Conservation (phyloP, 2,888 invertebrate species). For the Epirrita christyi region DNA sequence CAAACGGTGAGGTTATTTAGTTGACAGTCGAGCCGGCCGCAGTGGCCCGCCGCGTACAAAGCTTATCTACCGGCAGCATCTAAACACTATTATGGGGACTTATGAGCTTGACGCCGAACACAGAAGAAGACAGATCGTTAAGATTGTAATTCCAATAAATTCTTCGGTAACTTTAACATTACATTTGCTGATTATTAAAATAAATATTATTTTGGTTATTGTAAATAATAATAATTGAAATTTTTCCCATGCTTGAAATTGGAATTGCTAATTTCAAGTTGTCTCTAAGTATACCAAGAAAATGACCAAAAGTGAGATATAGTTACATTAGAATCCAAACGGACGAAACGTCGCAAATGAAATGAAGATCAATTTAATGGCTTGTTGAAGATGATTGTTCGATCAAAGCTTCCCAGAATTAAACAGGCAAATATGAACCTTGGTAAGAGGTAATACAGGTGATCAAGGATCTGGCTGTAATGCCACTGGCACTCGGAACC, state of each 20-base stretch:
- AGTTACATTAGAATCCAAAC: constrained; percentile 31
- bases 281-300: no score
- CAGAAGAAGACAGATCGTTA: constrained; percentile 60
- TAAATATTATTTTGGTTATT: no score
- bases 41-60: constrained; percentile 56
- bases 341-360: constrained; percentile 41
- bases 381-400: constrained; percentile 50
- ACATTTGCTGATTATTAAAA: neutral
- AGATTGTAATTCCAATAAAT: constrained; percentile 56
- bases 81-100: constrained; percentile 70
- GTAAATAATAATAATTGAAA: neutral
- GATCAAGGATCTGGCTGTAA: constrained; percentile 4
- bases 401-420: constrained; percentile 40
- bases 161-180: constrained; percentile 15
- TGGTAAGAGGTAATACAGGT: constrained; percentile 25
- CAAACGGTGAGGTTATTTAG: constrained; percentile 78
- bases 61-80: constrained; percentile 76
- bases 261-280: no score
- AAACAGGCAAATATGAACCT: constrained; percentile 19
- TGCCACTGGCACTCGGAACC: constrained; percentile 47
- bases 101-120: constrained; percentile 68
- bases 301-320: neutral
- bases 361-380: constrained; percentile 37
- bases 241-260: constrained; percentile 1
- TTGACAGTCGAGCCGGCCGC: constrained; percentile 68